Conservation (phyloP, 2,888 invertebrate genomes). For the Bibio marci region DNA sequence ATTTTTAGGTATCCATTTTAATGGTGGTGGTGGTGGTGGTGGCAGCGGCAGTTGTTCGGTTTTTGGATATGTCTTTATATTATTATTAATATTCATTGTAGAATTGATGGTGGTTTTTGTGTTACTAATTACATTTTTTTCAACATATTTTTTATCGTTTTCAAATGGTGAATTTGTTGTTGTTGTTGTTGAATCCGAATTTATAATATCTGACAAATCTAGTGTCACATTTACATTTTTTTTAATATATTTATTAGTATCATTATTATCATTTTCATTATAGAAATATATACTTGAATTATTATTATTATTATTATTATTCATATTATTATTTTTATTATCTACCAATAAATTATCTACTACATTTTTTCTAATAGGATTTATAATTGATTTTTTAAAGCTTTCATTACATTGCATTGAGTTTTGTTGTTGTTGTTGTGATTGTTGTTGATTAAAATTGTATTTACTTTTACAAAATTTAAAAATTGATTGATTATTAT, state of each 20-base stretch:
- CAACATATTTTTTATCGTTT: no score
- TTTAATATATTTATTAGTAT: neutral
- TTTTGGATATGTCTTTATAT: neutral
- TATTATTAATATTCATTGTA: neutral
- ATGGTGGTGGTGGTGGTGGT: neutral
- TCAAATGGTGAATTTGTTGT: no score
- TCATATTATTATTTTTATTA: no score
- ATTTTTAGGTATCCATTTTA: neutral
- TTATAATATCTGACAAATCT: slow-evolving; percentile 22
- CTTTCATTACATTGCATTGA: slow-evolving; percentile 3
- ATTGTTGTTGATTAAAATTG: slow-evolving; percentile 3
- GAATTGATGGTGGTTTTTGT: neutral
- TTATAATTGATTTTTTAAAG: slow-evolving; percentile 4
- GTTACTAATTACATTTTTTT: neutral
- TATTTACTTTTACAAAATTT: slow-evolving; percentile 4
- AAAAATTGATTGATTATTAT: slow-evolving; percentile 4
- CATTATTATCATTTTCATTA: neutral
- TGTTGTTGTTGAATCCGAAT: slow-evolving; percentile 12
- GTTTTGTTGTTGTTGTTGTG: no score
- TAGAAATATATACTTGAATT: slow-evolving; percentile 4
- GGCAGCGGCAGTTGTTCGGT: neutral
- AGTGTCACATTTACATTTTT: slow-evolving; percentile 7
- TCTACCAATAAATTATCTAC: no score
- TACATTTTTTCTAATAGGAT: no score
- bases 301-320: slow-evolving; percentile 1